Base-by-base conservation (phyloP, 2,888 invertebrate genomes). In the Petrolisthes cinctipes region DNA sequence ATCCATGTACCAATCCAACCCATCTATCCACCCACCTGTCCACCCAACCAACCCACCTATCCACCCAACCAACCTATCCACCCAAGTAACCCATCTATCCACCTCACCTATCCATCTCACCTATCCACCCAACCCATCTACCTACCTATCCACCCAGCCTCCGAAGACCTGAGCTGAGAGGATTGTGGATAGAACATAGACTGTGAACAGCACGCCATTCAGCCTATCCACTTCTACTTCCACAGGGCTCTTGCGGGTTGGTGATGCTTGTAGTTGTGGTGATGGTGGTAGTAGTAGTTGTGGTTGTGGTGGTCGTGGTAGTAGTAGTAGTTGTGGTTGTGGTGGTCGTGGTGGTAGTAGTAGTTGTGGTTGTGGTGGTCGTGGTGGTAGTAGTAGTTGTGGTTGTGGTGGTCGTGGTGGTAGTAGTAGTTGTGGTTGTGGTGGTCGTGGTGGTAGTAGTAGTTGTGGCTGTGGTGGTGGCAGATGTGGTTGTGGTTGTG, bases 81-180 rank as follows among this genome's bases (percentile, higher is more conserved):
- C 37, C 37, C 37, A 37, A 1, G 1, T 2, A 37, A 37, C 37
- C 37, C 37, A 37, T 37, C 37, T 37, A 37, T 37, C 37, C 37
- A 37, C 37, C 11, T 2, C 2, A n/a, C 73, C 73, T 4, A n/a
- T 17, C 17, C n/a, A n/a, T n/a, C n/a, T n/a, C 37, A 37, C 2
- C 37, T 37, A 37, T 37, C 37, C 37, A 37, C 37, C 11, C 3
- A 73, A n/a, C 73, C 73, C n/a, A n/a, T 17, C 17, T 4, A 17
- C 61, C n/a, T 71, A 83, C 83, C 83, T 83, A 75, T 83, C 83
- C 5, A 83, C 56, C 83, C 73, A 83, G 56, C 23, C 53, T 56
- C 83, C 83, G 14, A 57, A 23, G 54, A 83, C 71, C 57, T 83
- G 83, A 14, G 83, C 73, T 23, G 83, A 73, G 23, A 20, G 68